Evolutionary conservation across 2,797 vertebrate species (phyloP).

Genomic region (Falco rusticolus): DNA sequence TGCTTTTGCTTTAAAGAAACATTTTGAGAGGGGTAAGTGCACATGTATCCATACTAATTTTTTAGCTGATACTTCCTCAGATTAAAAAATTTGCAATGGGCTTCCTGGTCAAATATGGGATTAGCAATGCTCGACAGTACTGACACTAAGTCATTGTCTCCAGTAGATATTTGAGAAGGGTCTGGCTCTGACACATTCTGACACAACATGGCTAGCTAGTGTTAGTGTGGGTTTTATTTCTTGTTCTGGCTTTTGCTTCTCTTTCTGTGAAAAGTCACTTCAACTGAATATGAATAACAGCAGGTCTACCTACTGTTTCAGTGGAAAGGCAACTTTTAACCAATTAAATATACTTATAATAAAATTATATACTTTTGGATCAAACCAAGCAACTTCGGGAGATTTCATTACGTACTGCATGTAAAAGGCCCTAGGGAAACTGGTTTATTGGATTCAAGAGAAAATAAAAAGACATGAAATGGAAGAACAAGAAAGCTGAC

Average conservation of each 20-base stretch:
- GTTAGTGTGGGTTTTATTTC: not conserved
- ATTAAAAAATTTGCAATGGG: not conserved
- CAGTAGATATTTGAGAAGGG: not conserved
- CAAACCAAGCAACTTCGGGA: not conserved
- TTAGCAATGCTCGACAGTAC: not conserved
- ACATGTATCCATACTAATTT: not conserved
- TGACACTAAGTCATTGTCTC: accelerated
- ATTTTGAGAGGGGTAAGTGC: not conserved
- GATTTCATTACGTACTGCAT: not conserved
- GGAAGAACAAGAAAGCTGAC: not conserved
- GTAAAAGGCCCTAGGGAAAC: not conserved
- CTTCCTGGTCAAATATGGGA: not conserved
- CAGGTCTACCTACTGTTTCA: not conserved
- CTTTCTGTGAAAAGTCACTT: not conserved
- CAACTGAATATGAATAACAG: not conserved
- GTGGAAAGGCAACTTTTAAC: not conserved
- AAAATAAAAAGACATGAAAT: not conserved
- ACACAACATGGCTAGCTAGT: not conserved
- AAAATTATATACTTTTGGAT: not conserved
- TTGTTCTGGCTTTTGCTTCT: not conserved
- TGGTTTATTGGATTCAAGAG: not conserved
- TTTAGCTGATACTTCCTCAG: not conserved
- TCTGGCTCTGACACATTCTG: not conserved
- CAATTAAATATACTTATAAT: not conserved
- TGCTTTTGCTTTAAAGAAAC: not conserved